These are phyloP conservation scores for Drosophila albomicans DNA, from an alignment of 1,140 invertebrate genomes.

Conservation along the genomic window DNA sequence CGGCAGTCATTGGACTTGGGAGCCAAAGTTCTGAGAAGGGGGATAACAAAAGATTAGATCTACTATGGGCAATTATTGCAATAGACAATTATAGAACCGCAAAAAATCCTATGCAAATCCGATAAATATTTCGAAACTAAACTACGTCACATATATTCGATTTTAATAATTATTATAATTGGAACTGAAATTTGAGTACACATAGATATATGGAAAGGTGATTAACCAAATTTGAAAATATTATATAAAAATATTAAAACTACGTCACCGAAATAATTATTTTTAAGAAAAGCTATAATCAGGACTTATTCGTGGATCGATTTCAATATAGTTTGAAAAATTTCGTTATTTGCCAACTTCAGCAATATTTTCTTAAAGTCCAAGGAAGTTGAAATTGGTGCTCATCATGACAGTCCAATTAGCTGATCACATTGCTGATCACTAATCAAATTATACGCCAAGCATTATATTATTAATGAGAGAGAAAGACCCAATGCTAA, in stretches of 20 bases:
- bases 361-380: constrained; percentile 21
- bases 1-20: constrained; percentile 3
- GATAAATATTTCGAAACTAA: too few relatives aligned
- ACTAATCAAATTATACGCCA: constrained; percentile 40
- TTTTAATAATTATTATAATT: too few relatives aligned
- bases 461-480: constrained; percentile 21
- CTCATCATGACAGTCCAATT: constrained; percentile 59
- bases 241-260: too few relatives aligned
- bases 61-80: neutral
- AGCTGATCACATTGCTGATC: constrained; percentile 41
- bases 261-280: too few relatives aligned
- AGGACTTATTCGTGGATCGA: too few relatives aligned
- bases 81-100: too few relatives aligned
- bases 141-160: too few relatives aligned
- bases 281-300: too few relatives aligned
- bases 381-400: constrained; percentile 23
- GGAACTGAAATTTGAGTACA: too few relatives aligned
- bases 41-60: constrained; percentile 1
- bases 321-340: neutral
- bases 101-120: too few relatives aligned
- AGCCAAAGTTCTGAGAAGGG: constrained; percentile 3
- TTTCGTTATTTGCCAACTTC: constrained; percentile 4
- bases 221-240: too few relatives aligned
- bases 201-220: too few relatives aligned
- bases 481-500: neutral